Percentiles rank a stretch among this genome's conserved stretches.
phyloP scores from a whole-genome alignment of 2,888 invertebrate genomes.

The Callyntrura guangdongensis region DNA sequence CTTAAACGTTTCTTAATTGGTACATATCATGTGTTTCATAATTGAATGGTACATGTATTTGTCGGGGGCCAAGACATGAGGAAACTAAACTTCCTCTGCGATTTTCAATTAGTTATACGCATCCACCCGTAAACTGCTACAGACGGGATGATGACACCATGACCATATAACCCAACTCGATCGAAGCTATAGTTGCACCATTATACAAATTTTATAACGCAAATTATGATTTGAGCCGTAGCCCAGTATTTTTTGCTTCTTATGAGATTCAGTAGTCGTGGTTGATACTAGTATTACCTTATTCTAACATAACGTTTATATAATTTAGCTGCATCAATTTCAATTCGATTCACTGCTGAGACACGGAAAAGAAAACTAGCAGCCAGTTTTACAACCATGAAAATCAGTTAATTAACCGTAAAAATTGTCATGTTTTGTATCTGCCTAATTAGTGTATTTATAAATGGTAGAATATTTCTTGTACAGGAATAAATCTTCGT shows the following conservation, averaged over 20 bases:
- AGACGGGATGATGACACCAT: constrained; percentile 1
- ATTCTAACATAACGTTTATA: neutral
- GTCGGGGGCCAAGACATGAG: neutral
- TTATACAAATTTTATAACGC: neutral
- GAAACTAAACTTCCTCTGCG: neutral
- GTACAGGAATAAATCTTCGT: constrained; percentile 32
- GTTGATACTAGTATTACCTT: neutral
- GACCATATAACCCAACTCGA: constrained; percentile 15
- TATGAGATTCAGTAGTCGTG: constrained; percentile 7
- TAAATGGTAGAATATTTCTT: constrained; percentile 21
- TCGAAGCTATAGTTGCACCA: constrained; percentile 47
- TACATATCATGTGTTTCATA: constrained; percentile 6
- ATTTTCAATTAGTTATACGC: neutral
- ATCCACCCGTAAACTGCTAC: constrained; percentile 2
- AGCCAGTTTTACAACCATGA: constrained; percentile 67
- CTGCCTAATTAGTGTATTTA: constrained; percentile 20
- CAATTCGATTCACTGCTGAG: constrained; percentile 19
- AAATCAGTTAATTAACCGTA: constrained; percentile 47
- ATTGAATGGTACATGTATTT: constrained; percentile 6
- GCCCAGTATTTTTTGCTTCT: constrained; percentile 53
- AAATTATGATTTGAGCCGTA: constrained; percentile 37
- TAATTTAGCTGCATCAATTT: constrained; percentile 40
- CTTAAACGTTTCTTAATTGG: constrained; percentile 59
- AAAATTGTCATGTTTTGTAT: constrained; percentile 33
- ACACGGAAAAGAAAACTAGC: constrained; percentile 46